A percentile compares a stretch with the other conserved stretches of the same genome.
Conservation (phyloP, 2,113 vertebrate genomes). For the Caloenas nicobarica region DNA sequence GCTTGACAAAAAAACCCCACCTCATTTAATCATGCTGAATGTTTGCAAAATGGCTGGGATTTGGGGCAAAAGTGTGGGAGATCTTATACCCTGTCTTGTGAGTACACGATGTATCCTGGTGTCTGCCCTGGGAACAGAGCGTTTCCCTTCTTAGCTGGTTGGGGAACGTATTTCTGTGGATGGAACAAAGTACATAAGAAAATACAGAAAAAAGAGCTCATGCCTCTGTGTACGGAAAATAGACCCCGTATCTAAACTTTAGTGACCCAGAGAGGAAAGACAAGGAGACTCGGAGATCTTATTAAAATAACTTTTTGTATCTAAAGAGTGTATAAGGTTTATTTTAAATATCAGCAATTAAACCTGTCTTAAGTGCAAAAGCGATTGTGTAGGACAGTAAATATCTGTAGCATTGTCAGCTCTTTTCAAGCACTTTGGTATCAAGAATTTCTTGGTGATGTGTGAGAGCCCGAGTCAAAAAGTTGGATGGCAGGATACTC, state of each 20-base stretch:
- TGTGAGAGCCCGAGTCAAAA: background rate
- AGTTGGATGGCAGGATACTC: background rate
- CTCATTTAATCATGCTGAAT: background rate
- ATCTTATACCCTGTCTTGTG: background rate
- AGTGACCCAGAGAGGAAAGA: background rate
- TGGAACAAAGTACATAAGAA: background rate
- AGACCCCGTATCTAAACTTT: background rate
- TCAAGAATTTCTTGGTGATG: background rate
- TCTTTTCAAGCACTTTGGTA: background rate
- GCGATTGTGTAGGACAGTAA: background rate
- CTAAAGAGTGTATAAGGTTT: background rate
- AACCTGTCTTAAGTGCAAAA: background rate
- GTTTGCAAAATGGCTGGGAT: background rate
- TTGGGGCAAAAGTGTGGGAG: background rate
- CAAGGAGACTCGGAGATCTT: background rate
- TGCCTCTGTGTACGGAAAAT: background rate
- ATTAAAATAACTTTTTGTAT: background rate
- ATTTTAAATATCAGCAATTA: background rate
- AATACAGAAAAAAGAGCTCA: background rate
- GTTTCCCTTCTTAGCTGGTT: background rate
- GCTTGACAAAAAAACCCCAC: background rate
- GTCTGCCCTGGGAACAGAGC: background rate
- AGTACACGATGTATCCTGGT: background rate
- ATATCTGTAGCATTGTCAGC: background rate
- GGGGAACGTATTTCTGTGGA: background rate